Base-by-base conservation (phyloP, 2,888 invertebrate genomes). In the Physocephala rufipes region DNA sequence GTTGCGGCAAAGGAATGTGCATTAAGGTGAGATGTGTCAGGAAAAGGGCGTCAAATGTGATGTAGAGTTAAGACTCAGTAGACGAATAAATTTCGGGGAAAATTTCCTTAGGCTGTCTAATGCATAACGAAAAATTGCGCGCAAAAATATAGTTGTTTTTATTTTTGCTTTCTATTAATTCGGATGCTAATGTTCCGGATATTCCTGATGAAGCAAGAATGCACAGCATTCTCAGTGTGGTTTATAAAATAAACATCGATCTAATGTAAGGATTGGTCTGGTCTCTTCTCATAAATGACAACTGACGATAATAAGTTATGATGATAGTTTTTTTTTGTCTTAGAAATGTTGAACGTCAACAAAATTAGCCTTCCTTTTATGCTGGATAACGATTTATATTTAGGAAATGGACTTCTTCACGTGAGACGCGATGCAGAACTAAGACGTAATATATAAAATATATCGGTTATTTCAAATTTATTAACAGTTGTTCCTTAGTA, bases 111-210 rank as follows among this genome's bases (percentile, higher is more conserved):
- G 30, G 47, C n/a, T 13, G 61, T 24, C 30, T 28, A n/a, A 26
- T 43, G 45, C 19, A 65, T 24, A 47, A 21, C 7, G n/a, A n/a
- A 58, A 51, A 67, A 58, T 67, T 58, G 67, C 67, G 67, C 67
- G 67, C 67, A 67, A 66, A 53, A 55, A 53, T 49, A 16, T 15
- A 53, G 43, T 19, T 21, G 62, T 36, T 62, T 62, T 63, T 0
- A 19, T n/a, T 63, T 63, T 21, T 63, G n/a, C 15, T 21, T 16
- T 45, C 15, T 36, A 61, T 5, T 2, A 30, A 61, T 15, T 4
- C 1, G 1, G 24, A 26, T 1, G 36, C 16, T 21, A 30, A 43
- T 19, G 30, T 62, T 62, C 21, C 5, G 30, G 62, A 43, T 36
- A 36, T 36, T n/a, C 9, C 36, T 36, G 36, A 36, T 36, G 45